These are phyloP conservation scores for Mycetomoellerius zeteki DNA, from an alignment of 1,140 invertebrate genomes.

Conservation along the genomic window DNA sequence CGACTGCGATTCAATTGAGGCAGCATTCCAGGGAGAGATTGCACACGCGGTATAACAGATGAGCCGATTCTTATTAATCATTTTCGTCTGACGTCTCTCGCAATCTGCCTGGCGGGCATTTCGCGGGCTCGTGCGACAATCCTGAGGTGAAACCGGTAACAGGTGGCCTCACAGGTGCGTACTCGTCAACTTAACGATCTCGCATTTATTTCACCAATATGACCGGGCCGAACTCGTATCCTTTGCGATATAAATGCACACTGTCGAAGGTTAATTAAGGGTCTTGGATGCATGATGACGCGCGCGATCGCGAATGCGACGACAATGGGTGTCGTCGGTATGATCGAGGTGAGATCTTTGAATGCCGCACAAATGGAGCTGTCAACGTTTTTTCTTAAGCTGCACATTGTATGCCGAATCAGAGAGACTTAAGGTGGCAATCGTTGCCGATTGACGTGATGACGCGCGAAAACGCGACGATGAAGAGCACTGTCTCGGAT, in stretches of 20 bases:
- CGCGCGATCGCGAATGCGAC: not conserved
- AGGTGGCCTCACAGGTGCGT: conserved; percentile 60
- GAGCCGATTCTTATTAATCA: conserved; percentile 69
- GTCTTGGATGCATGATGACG: conserved; percentile 11
- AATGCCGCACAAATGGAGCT: conserved; percentile 56
- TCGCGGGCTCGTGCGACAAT: conserved; percentile 41
- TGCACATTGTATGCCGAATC: conserved; percentile 24
- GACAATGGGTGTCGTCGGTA: conserved; percentile 20
- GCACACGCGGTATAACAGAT: conserved; percentile 38
- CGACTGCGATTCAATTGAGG: conserved; percentile 63
- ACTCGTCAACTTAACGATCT: conserved; percentile 44
- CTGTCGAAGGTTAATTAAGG: conserved; percentile 46
- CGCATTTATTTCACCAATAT: conserved; percentile 58
- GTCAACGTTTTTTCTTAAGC: conserved; percentile 31
- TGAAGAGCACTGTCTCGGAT: conserved; percentile 26
- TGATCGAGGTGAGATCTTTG: conserved; percentile 39
- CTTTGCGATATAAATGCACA: conserved; percentile 22
- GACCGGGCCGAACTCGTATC: conserved; percentile 39
- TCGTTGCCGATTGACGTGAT: conserved; percentile 43
- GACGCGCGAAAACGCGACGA: conserved; percentile 51
- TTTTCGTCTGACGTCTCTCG: conserved; percentile 63
- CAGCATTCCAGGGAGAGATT: conserved; percentile 51
- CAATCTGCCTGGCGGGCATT: conserved; percentile 52
- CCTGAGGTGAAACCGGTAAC: conserved; percentile 52
- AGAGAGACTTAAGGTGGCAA: conserved; percentile 3